Evolutionary conservation across 1,140 invertebrate genomes (phyloP).

Genomic region (Tetranychus cinnabarinus): DNA sequence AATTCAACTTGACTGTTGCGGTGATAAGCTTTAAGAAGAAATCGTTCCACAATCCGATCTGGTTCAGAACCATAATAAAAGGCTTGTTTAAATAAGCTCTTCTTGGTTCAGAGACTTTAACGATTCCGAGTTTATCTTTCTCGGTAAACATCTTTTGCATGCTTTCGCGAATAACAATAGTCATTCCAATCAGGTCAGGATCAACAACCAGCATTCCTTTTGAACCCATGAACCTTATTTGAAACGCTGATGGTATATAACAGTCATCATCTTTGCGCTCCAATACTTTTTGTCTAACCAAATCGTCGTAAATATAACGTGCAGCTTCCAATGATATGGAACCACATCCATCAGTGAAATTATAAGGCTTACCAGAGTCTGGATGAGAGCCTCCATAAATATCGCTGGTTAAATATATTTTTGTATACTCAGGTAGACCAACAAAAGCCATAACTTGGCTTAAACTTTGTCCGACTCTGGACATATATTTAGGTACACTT

Average conservation of each 20-base stretch:
- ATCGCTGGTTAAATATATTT: constrained; percentile 6
- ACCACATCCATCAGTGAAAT: constrained; percentile 17
- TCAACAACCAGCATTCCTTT: constrained; percentile 14
- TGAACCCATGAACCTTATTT: constrained; percentile 14
- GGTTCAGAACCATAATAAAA: constrained; percentile 13
- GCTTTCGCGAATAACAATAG: constrained; percentile 10
- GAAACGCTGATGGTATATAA: constrained; percentile 10
- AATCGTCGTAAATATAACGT: constrained; percentile 3
- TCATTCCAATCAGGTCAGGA: constrained; percentile 1
- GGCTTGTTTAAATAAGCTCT: constrained; percentile 12
- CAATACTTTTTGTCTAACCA: not conserved
- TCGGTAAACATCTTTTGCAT: constrained; percentile 13
- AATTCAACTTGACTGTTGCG: constrained; percentile 1
- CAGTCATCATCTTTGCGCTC: too few species aligned
- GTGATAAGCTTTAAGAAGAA: constrained; percentile 7
- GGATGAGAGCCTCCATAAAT: constrained; percentile 5
- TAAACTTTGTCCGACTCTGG: constrained; percentile 19
- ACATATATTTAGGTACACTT: constrained; percentile 18
- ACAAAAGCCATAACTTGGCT: constrained; percentile 40
- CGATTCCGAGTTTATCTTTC: not conserved
- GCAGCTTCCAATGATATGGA: constrained; percentile 13
- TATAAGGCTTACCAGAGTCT: constrained; percentile 8
- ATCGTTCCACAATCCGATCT: constrained; percentile 6
- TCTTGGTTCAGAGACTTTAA: constrained; percentile 2
- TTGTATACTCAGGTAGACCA: constrained; percentile 33